Evolutionary conservation across 2,888 invertebrate species (phyloP), one percentile per base, ranked within the genome.

Genomic region (Drosophila prolongata): DNA sequence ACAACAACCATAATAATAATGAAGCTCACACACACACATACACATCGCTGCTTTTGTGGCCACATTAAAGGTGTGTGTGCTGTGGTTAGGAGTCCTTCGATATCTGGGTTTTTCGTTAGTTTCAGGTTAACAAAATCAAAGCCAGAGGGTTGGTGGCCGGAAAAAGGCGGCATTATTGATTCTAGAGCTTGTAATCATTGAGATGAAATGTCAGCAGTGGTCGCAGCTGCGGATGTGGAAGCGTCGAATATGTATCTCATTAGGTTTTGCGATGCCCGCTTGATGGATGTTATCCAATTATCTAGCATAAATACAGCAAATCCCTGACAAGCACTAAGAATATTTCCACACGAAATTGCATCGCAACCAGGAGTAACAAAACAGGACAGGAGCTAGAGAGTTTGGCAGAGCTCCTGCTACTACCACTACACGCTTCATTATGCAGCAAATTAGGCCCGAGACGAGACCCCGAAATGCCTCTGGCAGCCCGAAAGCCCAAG

Each of bases 361-460:
- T 24, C 34, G n/a, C 38, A 65, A 38, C 50, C 47, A 65, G 30
- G 30, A 30, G 30, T 30, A 43, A 61, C 46, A 49, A 66, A 65
- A 66, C 65, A 50, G 30, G 43, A 35, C 43, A 11, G n/a, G 9
- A 30, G 16, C 42, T 9, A n/a, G 46, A 11, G n/a, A 46, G 24
- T 8, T n/a, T 27, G 27, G n/a, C 13, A 46, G 46, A 8, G 30
- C 6, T 6, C 8, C 13, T 42, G 9, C 16, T n/a, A 14, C 16
- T 19, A 77, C 81, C 79, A 74, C 75, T 84, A 79, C 81, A 77
- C 66, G 76, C 85, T 83, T 83, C 88, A 86, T 86, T 86, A 86
- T 87, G 85, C 87, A 88, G 80, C 87, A 88, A 88, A 86, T 86
- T 86, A 88, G 89, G 87, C 87, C 73, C 76, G 68, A 70, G 80